Evolutionary conservation across 2,888 invertebrate species (phyloP).

Genomic region (Agrotis exclamationis): DNA sequence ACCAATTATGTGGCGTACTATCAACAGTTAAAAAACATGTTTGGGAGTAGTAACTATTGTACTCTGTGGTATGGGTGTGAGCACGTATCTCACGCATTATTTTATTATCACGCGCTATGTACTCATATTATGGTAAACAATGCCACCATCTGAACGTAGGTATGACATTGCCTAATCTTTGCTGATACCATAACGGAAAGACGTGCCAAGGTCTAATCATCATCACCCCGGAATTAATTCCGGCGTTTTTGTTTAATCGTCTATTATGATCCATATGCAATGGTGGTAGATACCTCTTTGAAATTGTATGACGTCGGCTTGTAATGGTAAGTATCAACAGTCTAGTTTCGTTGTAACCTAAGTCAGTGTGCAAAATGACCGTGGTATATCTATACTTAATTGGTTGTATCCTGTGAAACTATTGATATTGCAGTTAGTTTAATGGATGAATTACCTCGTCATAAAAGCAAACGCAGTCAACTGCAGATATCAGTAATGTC

Average conservation of each 20-base stretch:
- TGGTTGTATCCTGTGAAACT: conserved; percentile 18
- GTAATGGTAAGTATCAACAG: background rate
- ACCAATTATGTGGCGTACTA: conserved; percentile 23
- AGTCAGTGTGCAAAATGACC: too few species aligned
- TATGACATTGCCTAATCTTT: conserved; percentile 36
- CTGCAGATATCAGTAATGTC: conserved; percentile 76
- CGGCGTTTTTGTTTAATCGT: conserved; percentile 20
- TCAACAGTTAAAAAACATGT: background rate
- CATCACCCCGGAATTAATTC: conserved; percentile 24
- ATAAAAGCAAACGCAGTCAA: conserved; percentile 86
- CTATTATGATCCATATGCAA: conserved; percentile 22
- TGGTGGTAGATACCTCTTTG: background rate
- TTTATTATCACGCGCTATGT: background rate
- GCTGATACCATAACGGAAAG: conserved; percentile 25
- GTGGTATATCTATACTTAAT: conserved; percentile 2
- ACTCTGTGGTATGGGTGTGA: too few species aligned
- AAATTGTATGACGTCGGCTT: conserved; percentile 10
- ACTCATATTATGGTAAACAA: conserved; percentile 21
- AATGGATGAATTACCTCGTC: conserved; percentile 79
- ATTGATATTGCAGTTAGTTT: conserved; percentile 10
- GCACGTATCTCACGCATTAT: too few species aligned
- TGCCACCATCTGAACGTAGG: conserved; percentile 17
- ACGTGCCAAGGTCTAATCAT: conserved; percentile 11
- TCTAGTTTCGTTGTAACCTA: background rate
- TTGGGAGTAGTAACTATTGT: too few species aligned